Conservation (phyloP, 2,888 invertebrate genomes). For the Monopis laevigella region DNA sequence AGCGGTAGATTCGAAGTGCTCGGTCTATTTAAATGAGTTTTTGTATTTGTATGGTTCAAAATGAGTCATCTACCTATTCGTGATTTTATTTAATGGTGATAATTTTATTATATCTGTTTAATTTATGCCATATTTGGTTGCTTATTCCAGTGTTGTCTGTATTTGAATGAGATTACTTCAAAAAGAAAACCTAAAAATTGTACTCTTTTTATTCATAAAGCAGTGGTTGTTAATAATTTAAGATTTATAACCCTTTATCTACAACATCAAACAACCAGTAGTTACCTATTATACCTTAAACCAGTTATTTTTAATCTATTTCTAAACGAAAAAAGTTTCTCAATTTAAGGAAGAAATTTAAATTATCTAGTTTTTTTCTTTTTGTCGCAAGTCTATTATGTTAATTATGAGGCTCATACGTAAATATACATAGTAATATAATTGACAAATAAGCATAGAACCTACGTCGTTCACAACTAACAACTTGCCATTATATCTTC, state of each 20-base stretch:
- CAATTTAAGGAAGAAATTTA: too few relatives aligned
- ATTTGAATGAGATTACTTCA: slow-evolving; percentile 39
- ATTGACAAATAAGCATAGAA: not conserved
- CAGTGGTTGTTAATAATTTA: too few relatives aligned
- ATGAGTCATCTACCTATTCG: slow-evolving; percentile 40
- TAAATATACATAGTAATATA: too few relatives aligned
- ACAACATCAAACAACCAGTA: too few relatives aligned
- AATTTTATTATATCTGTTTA: slow-evolving; percentile 42
- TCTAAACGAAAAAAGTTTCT: too few relatives aligned
- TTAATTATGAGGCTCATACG: slow-evolving; percentile 57
- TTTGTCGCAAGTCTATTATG: too few relatives aligned
- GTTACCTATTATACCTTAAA: too few relatives aligned
- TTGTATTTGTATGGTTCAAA: slow-evolving; percentile 57
- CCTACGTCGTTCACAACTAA: slow-evolving; percentile 41
- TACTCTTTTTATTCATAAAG: too few relatives aligned
- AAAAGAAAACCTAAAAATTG: too few relatives aligned
- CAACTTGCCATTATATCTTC: slow-evolving; percentile 63
- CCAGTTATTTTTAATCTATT: too few relatives aligned
- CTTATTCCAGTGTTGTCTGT: slow-evolving; percentile 1
- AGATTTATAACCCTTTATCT: too few relatives aligned
- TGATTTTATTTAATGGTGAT: slow-evolving; percentile 57
- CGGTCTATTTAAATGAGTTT: slow-evolving; percentile 56
- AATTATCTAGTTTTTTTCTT: too few relatives aligned
- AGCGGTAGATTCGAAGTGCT: slow-evolving; percentile 62
- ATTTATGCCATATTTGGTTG: slow-evolving; percentile 52